Percentiles rank a stretch among this genome's conserved stretches.
phyloP scores from a whole-genome alignment of 2,113 vertebrate genomes.

The Oncorhynchus gorbuscha region DNA sequence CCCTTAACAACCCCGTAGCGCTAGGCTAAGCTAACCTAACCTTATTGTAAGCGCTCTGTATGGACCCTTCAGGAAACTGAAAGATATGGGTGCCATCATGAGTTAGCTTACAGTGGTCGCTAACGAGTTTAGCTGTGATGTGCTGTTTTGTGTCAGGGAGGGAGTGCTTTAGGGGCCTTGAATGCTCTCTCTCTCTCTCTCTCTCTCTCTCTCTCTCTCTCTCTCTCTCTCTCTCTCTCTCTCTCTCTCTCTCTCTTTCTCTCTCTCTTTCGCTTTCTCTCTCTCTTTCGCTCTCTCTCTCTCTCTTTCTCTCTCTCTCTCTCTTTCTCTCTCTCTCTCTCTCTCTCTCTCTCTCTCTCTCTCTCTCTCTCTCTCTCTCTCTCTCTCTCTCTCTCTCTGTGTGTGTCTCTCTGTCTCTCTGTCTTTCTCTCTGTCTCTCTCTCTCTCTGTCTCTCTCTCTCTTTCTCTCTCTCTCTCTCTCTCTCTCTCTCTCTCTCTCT shows the following conservation, averaged over 20 bases:
- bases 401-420: too few relatives aligned
- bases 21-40: neutral
- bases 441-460: neutral
- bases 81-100: neutral
- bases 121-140: neutral
- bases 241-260: neutral
- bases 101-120: neutral
- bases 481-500: neutral
- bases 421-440: neutral
- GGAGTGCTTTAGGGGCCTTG: neutral
- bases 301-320: neutral
- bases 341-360: neutral
- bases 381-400: neutral
- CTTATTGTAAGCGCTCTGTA: neutral
- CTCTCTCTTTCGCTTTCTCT: neutral
- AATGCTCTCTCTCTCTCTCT: neutral
- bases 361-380: neutral
- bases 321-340: neutral
- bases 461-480: neutral
- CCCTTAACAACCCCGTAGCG: neutral
- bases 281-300: too few relatives aligned
- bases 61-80: too few relatives aligned
- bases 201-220: too few relatives aligned
- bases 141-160: neutral
- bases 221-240: neutral